Evolutionary conservation across 2,797 vertebrate genomes (phyloP).

Genomic region (Odontamblyopus rebecca): DNA sequence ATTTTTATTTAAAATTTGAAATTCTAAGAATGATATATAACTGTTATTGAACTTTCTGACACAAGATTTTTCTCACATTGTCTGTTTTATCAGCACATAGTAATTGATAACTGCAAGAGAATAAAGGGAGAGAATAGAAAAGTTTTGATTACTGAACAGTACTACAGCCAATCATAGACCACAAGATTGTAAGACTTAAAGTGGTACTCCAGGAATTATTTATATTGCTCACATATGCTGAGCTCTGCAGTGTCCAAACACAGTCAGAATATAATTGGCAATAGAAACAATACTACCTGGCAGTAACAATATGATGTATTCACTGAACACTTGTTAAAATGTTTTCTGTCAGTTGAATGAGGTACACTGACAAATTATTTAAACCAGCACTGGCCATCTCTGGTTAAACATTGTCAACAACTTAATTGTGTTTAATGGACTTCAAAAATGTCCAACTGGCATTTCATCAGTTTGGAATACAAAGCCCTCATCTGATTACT

Average conservation of each 20-base stretch:
- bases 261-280: constrained; percentile 6
- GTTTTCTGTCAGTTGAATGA: neutral
- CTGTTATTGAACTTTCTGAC: too few species aligned
- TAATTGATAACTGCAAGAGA: too few species aligned
- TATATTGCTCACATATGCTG: constrained; percentile 21
- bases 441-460: constrained; percentile 3
- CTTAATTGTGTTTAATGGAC: constrained; percentile 6
- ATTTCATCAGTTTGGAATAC: neutral
- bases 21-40: too few species aligned
- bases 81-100: too few species aligned
- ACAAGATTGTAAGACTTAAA: neutral
- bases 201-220: constrained; percentile 9
- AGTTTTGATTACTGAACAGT: neutral
- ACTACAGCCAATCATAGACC: neutral
- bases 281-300: constrained; percentile 17
- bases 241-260: constrained; percentile 11
- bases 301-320: constrained; percentile 20
- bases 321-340: constrained; percentile 6
- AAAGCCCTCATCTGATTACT: constrained; percentile 4
- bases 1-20: too few species aligned
- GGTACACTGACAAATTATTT: constrained; percentile 15
- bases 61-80: too few species aligned
- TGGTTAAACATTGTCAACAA: constrained; percentile 11
- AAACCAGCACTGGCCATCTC: constrained; percentile 8
- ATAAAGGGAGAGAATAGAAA: too few species aligned